Evolutionary conservation across 2,888 invertebrate species (phyloP).

Genomic region (Drosophila atroscutellata): DNA sequence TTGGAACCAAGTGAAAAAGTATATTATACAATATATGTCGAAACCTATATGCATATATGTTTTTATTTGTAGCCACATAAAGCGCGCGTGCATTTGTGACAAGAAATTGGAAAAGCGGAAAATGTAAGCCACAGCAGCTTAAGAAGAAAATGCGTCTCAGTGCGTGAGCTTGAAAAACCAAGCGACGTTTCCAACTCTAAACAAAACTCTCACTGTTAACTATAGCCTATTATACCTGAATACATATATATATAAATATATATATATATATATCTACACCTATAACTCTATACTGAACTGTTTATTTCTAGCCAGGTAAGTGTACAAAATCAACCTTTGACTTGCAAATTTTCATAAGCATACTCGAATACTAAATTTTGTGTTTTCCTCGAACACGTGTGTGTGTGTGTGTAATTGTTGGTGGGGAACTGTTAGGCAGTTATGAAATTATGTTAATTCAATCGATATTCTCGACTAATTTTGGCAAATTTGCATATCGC

Average conservation of each 20-base stretch:
- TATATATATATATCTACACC: conserved; percentile 1
- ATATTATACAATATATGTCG: background rate
- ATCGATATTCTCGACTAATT: conserved; percentile 64
- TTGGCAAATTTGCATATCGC: conserved; percentile 47
- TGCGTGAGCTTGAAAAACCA: conserved; percentile 37
- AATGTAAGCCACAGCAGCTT: conserved; percentile 48
- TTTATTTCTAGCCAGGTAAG: conserved; percentile 53
- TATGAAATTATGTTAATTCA: conserved; percentile 69
- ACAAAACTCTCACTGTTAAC: conserved; percentile 40
- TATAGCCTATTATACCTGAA: conserved; percentile 28
- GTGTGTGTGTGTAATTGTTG: conserved; percentile 50
- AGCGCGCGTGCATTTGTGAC: conserved; percentile 50
- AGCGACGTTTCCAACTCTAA: conserved; percentile 38
- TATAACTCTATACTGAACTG: conserved; percentile 23
- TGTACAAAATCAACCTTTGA: conserved; percentile 28
- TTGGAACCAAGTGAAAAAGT: conserved; percentile 22
- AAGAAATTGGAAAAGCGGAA: conserved; percentile 37
- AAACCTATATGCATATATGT: background rate
- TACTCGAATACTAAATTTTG: conserved; percentile 24
- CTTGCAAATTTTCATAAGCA: conserved; percentile 44
- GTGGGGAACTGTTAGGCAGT: conserved; percentile 1
- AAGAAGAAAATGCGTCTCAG: conserved; percentile 26
- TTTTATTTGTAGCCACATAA: conserved; percentile 29
- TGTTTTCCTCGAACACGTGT: conserved; percentile 18
- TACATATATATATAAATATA: conserved; percentile 17